phyloP scores from a whole-genome alignment of 2,113 vertebrate genomes.

The Clarias batrachus region DNA sequence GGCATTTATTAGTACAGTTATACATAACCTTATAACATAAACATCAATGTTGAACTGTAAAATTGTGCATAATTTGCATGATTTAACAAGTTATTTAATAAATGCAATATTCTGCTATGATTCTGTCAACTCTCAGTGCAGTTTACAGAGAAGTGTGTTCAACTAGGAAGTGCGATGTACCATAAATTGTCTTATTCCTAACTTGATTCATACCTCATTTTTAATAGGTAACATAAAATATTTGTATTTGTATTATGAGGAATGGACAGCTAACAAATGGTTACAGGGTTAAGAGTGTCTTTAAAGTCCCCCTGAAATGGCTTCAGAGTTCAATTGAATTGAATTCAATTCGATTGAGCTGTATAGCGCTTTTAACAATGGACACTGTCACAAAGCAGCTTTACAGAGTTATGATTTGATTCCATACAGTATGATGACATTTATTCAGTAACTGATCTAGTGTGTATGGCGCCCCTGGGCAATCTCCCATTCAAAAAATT shows the following conservation, averaged over 20 bases:
- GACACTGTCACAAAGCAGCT: neutral
- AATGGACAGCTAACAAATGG: neutral
- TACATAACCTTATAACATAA: neutral
- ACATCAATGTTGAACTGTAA: neutral
- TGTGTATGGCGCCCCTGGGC: too few relatives aligned
- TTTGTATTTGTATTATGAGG: neutral
- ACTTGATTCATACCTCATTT: neutral
- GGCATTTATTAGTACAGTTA: neutral
- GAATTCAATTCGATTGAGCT: neutral
- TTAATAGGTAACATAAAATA: neutral
- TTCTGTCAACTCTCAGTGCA: constrained; percentile 1
- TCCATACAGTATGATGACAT: neutral
- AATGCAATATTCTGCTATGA: constrained; percentile 1
- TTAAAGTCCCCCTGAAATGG: neutral
- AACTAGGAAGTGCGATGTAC: neutral
- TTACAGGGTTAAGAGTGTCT: neutral
- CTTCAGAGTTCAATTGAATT: neutral
- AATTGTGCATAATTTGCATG: neutral
- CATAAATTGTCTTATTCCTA: neutral
- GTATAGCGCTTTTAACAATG: neutral
- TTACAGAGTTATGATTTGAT: neutral
- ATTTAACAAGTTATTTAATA: neutral
- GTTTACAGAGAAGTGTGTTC: neutral
- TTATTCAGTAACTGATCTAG: neutral
- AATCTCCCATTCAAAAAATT: too few relatives aligned